Percentiles rank a stretch among this genome's conserved stretches.
Conservation (phyloP, 2,113 vertebrate genomes). For the Ranitomeya variabilis region DNA sequence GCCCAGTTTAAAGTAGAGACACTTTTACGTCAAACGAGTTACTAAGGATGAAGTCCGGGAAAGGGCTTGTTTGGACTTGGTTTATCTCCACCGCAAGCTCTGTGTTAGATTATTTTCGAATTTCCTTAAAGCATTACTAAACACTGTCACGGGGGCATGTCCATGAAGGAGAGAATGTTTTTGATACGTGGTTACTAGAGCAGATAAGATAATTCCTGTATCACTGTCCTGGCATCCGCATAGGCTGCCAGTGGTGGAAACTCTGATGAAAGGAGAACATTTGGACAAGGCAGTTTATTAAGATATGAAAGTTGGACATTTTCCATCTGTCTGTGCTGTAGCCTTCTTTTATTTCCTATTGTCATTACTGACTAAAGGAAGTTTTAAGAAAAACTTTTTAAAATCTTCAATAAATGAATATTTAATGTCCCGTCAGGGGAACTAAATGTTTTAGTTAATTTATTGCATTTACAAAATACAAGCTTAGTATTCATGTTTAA, state of each 20-base stretch:
- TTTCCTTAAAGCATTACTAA: slow-evolving; percentile 69
- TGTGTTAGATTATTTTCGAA: slow-evolving; percentile 69
- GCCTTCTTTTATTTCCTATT: slow-evolving; percentile 71
- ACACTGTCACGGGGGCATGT: slow-evolving; percentile 67
- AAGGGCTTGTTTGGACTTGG: slow-evolving; percentile 64
- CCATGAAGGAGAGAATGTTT: slow-evolving; percentile 69
- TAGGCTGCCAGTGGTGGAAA: slow-evolving; percentile 75
- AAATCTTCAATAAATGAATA: slow-evolving; percentile 65
- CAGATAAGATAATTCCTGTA: slow-evolving; percentile 73
- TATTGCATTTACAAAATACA: slow-evolving; percentile 63
- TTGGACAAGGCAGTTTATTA: slow-evolving; percentile 83
- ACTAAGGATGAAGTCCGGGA: slow-evolving; percentile 62
- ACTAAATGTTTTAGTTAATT: slow-evolving; percentile 65
- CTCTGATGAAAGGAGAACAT: slow-evolving; percentile 83
- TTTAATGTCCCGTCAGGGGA: slow-evolving; percentile 63
- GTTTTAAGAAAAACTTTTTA: slow-evolving; percentile 53
- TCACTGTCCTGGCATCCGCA: slow-evolving; percentile 72
- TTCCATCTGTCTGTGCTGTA: slow-evolving; percentile 76
- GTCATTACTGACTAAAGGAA: slow-evolving; percentile 63
- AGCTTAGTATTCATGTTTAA: slow-evolving; percentile 60
- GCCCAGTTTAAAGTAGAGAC: slow-evolving; percentile 57
- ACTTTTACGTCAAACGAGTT: slow-evolving; percentile 64
- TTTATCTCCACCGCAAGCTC: slow-evolving; percentile 75
- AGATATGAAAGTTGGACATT: slow-evolving; percentile 76
- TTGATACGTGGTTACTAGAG: slow-evolving; percentile 71